phyloP scores from a whole-genome alignment of 2,888 invertebrate species.

The Oxycera nigricornis region DNA sequence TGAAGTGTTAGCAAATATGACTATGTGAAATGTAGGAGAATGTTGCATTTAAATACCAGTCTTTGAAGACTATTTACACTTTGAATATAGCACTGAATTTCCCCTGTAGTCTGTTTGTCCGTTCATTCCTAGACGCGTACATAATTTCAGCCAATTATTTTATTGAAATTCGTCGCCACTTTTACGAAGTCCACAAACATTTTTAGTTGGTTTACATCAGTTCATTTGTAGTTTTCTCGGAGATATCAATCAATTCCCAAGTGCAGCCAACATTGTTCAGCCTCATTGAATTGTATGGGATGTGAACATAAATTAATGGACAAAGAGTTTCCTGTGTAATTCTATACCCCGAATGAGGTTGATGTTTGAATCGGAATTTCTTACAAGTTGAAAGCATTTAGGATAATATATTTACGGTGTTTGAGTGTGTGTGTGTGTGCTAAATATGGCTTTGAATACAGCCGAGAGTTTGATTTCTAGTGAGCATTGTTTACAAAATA shows the following conservation, averaged over 20 bases:
- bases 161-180: not conserved
- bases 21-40: no score
- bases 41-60: no score
- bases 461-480: no score
- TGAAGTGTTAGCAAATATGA: no score
- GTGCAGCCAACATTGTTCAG: not conserved
- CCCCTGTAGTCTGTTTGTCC: no score
- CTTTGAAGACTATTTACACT: no score
- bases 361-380: not conserved
- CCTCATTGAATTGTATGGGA: not conserved
- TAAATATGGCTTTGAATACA: no score
- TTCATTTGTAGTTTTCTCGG: constrained; percentile 2
- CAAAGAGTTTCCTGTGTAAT: constrained; percentile 33
- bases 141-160: constrained; percentile 15
- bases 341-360: not conserved
- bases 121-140: no score
- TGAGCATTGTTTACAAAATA: no score
- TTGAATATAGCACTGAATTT: no score
- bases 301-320: constrained; percentile 23
- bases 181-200: not conserved
- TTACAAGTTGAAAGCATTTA: not conserved
- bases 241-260: not conserved
- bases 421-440: no score
- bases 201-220: constrained; percentile 20
- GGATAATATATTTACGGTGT: not conserved